phyloP scores from a whole-genome alignment of 2,888 invertebrate species.

The Zele albiditarsus region DNA sequence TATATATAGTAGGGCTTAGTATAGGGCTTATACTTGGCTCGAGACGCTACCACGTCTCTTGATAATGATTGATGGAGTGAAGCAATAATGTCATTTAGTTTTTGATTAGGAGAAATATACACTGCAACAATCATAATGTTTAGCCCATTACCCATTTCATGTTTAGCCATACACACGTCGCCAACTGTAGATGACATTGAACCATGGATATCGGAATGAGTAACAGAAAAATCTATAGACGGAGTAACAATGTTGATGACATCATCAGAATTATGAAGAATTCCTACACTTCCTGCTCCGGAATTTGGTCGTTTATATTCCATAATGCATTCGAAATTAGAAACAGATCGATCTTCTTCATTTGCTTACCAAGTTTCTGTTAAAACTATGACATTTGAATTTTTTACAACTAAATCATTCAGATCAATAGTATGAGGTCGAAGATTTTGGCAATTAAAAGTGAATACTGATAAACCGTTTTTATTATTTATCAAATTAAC shows the following conservation, averaged over 20 bases:
- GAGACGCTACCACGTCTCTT: no score
- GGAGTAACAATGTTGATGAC: conserved; percentile 24
- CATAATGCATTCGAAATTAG: conserved; percentile 35
- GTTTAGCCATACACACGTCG: conserved; percentile 38
- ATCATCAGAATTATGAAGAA: conserved; percentile 26
- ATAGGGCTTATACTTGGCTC: no score
- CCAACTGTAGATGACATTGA: conserved; percentile 26
- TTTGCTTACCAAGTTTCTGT: conserved; percentile 40
- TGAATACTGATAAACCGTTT: conserved; percentile 19
- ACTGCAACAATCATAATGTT: conserved; percentile 36
- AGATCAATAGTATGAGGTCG: conserved; percentile 12
- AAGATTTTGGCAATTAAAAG: conserved; percentile 38
- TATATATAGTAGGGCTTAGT: no score
- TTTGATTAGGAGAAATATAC: conserved; percentile 39
- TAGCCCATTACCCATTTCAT: conserved; percentile 25
- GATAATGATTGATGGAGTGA: conserved; percentile 23
- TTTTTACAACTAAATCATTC: conserved; percentile 10
- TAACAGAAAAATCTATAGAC: conserved; percentile 18
- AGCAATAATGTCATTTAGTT: conserved; percentile 24
- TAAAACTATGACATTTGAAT: conserved; percentile 33
- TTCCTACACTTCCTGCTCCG: conserved; percentile 39
- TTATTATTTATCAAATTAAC: conserved; percentile 16
- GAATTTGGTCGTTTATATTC: conserved; percentile 32
- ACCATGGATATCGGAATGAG: neutral
- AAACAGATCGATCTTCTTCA: conserved; percentile 20